Evolutionary conservation across 2,113 vertebrate genomes (phyloP).

Genomic region (Balaenoptera acutorostrata): DNA sequence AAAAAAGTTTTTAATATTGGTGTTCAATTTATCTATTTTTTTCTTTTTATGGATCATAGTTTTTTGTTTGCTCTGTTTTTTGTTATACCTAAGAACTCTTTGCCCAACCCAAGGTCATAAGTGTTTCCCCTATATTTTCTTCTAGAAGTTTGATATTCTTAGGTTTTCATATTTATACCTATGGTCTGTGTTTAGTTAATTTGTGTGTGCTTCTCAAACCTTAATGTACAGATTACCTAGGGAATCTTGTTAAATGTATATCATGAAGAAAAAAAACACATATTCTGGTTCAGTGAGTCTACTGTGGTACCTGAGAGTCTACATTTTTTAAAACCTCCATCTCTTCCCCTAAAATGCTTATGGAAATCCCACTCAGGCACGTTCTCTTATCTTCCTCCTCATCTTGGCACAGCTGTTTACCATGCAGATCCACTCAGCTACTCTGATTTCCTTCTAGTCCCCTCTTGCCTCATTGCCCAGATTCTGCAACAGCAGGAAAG

Average conservation of each 20-base stretch:
- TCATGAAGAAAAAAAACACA: not conserved
- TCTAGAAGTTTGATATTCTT: not conserved
- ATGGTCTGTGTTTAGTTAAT: not conserved
- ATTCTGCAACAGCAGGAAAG: not conserved
- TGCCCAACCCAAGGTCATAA: not conserved
- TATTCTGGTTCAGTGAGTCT: not conserved
- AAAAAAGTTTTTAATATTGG: not conserved
- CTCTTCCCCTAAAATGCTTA: not conserved
- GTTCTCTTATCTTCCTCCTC: not conserved
- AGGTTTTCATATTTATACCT: not conserved
- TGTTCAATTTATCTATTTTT: not conserved
- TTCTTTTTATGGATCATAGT: not conserved
- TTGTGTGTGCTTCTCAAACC: not conserved
- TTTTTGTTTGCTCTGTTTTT: not conserved
- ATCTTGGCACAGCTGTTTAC: not conserved
- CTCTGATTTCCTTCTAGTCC: not conserved
- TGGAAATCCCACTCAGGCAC: not conserved
- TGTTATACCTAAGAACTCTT: not conserved
- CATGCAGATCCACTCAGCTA: not conserved
- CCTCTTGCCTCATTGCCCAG: not conserved
- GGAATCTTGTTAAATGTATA: slow-evolving; percentile 10
- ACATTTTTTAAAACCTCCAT: not conserved
- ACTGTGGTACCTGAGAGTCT: not conserved
- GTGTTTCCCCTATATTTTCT: not conserved
- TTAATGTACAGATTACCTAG: not conserved